A percentile compares a stretch with the other conserved stretches of the same genome.
These are phyloP conservation scores for Arenaria interpres DNA, from an alignment of 2,113 vertebrate genomes.

Conservation along the genomic window DNA sequence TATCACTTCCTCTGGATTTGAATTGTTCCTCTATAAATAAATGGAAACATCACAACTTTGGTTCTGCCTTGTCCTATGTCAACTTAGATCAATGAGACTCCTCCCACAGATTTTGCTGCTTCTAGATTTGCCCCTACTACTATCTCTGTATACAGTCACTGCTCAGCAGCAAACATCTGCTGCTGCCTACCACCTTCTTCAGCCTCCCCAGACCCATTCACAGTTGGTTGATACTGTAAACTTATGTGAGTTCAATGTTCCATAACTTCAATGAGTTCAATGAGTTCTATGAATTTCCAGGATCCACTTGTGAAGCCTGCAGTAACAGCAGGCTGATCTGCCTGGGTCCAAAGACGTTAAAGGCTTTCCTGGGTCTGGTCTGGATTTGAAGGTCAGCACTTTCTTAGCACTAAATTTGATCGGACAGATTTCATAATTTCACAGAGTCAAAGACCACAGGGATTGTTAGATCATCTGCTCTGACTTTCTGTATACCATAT, in stretches of 20 bases:
- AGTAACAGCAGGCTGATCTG: background rate
- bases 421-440: background rate
- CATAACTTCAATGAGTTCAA: background rate
- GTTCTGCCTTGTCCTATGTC: background rate
- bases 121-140: background rate
- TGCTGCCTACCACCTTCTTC: background rate
- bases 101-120: background rate
- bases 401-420: background rate
- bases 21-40: background rate
- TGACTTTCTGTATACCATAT: constrained; percentile 29
- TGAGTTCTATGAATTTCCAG: background rate
- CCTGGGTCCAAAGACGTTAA: background rate
- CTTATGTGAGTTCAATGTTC: background rate
- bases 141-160: background rate
- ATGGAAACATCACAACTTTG: background rate
- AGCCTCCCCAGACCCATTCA: background rate
- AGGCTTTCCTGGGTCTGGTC: background rate
- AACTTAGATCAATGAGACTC: background rate
- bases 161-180: background rate
- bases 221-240: background rate
- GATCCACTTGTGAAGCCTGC: background rate
- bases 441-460: background rate
- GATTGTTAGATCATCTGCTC: constrained; percentile 29
- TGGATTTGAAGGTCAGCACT: background rate
- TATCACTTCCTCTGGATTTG: background rate